These are phyloP conservation scores for Caenorhabditis elegans DNA, from an alignment of 1,140 invertebrate species.

Conservation along the genomic window DNA sequence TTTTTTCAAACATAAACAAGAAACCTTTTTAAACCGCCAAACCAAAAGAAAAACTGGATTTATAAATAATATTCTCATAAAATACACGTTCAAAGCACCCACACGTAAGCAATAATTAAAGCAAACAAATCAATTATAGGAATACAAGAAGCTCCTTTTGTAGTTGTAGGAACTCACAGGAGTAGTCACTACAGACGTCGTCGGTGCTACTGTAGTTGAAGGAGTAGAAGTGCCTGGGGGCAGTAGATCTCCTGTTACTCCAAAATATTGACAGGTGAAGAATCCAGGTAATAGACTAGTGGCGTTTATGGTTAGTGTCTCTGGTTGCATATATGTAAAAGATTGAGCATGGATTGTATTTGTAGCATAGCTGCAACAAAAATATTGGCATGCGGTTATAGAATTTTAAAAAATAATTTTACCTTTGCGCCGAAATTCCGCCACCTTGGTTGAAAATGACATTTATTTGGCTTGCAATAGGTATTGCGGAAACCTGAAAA, in stretches of 20 bases:
- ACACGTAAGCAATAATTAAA: no score
- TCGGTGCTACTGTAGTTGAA: background rate
- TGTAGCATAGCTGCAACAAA: background rate
- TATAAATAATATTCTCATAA: no score
- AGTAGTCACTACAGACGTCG: background rate
- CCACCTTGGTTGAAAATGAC: no score
- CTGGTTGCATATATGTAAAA: background rate
- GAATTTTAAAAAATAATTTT: background rate
- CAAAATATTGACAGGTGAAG: background rate
- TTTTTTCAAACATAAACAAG: no score
- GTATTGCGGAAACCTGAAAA: background rate
- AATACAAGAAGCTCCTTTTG: background rate
- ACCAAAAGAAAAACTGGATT: no score
- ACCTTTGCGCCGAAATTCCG: background rate
- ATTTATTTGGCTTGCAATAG: no score
- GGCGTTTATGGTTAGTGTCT: background rate
- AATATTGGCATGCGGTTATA: background rate
- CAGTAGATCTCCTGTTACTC: background rate
- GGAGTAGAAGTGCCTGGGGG: background rate
- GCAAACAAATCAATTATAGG: no score
- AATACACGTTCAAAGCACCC: no score
- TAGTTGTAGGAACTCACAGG: background rate
- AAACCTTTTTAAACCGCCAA: no score
- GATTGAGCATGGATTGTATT: no score
- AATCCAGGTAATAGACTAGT: background rate